phyloP scores from a whole-genome alignment of 2,797 vertebrate genomes.

The Squalus acanthias region DNA sequence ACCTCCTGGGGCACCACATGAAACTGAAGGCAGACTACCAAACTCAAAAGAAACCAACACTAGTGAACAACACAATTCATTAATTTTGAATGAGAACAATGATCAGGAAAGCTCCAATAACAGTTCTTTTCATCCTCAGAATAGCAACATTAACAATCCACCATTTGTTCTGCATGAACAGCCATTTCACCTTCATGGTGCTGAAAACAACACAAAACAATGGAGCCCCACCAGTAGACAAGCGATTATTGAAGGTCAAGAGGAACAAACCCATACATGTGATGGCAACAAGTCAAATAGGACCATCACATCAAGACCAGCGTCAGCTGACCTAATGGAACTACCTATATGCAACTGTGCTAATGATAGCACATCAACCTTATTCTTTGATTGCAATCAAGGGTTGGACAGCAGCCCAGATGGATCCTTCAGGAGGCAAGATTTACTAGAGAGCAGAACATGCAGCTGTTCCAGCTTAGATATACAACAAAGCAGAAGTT shows the following conservation, averaged over 20 bases:
- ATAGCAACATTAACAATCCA: conserved; percentile 49
- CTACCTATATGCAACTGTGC: conserved; percentile 66
- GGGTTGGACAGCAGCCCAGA: conserved; percentile 76
- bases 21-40: conserved; percentile 52
- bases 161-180: conserved; percentile 60
- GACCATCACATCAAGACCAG: conserved; percentile 49
- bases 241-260: conserved; percentile 58
- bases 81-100: conserved; percentile 69
- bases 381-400: conserved; percentile 79
- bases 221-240: conserved; percentile 58
- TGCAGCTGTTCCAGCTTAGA: conserved; percentile 65
- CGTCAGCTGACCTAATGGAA: conserved; percentile 58
- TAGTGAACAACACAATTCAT: conserved; percentile 76
- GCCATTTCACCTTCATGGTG: conserved; percentile 53
- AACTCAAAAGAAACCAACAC: conserved; percentile 50
- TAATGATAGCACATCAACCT: conserved; percentile 69
- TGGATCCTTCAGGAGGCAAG: conserved; percentile 60
- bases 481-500: conserved; percentile 68
- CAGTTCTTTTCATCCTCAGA: conserved; percentile 68
- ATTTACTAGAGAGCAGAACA: conserved; percentile 51
- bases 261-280: conserved; percentile 52
- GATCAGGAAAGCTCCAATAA: conserved; percentile 69
- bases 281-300: conserved; percentile 51
- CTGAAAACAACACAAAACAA: conserved; percentile 52
- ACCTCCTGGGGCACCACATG: conserved; percentile 49